phyloP scores from a whole-genome alignment of 2,113 vertebrate species.

The Polyodon spathula region DNA sequence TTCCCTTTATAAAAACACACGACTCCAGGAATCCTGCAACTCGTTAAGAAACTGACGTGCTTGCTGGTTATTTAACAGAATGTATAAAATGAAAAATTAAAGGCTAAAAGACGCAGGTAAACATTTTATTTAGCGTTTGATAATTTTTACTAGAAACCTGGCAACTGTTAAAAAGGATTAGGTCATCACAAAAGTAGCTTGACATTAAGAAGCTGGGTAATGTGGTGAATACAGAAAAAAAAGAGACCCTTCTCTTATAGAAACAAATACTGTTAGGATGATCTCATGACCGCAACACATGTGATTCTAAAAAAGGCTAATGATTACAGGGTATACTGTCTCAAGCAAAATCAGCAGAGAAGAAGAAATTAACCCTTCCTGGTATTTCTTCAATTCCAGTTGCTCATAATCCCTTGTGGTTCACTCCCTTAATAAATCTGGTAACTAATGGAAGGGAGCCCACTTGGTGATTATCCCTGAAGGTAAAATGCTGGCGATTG shows the following conservation, averaged over 20 bases:
- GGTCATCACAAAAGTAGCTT: constrained; percentile 32
- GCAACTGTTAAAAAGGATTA: constrained; percentile 36
- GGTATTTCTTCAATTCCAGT: too few relatives aligned
- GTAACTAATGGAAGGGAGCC: too few relatives aligned
- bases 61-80: not conserved
- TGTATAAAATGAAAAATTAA: not conserved
- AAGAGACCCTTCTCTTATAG: constrained; percentile 32
- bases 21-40: not conserved
- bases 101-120: not conserved
- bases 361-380: too few relatives aligned
- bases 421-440: too few relatives aligned
- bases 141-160: not conserved
- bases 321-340: constrained; percentile 20
- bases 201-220: constrained; percentile 28
- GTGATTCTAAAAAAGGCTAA: constrained; percentile 27
- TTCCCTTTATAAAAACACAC: not conserved
- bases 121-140: not conserved
- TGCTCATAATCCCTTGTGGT: too few relatives aligned
- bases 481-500: too few relatives aligned
- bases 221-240: constrained; percentile 4
- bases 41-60: not conserved
- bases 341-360: too few relatives aligned
- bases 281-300: constrained; percentile 37
- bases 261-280: constrained; percentile 30
- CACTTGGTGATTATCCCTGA: too few relatives aligned